phyloP scores from a whole-genome alignment of 2,113 vertebrate species.

The Mobula hypostoma region DNA sequence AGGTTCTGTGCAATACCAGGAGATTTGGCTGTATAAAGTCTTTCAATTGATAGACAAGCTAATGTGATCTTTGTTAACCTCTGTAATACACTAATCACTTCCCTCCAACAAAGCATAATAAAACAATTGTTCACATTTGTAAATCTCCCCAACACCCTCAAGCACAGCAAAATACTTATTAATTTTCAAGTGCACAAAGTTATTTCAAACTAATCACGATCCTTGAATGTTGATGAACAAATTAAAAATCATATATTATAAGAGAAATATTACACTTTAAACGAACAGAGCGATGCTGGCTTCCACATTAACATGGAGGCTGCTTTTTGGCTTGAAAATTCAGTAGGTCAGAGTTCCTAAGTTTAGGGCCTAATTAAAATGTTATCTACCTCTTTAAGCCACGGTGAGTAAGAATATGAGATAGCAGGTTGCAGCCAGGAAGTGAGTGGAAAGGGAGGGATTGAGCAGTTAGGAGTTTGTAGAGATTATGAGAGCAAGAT shows the following conservation, averaged over 20 bases:
- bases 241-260: neutral
- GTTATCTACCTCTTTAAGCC: neutral
- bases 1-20: neutral
- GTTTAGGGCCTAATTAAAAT: too few relatives aligned
- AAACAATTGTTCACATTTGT: neutral
- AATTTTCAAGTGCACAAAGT: neutral
- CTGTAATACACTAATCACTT: neutral
- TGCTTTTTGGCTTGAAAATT: neutral
- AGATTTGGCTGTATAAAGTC: neutral
- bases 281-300: neutral
- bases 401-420: neutral
- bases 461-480: too few relatives aligned
- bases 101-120: neutral
- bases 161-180: neutral
- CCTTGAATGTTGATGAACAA: neutral
- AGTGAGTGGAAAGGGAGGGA: neutral
- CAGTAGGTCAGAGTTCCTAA: neutral
- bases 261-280: neutral
- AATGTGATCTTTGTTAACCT: neutral
- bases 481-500: neutral
- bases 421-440: too few relatives aligned
- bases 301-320: neutral
- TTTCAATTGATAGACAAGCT: neutral
- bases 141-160: neutral
- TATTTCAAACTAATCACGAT: neutral